Conservation (phyloP, 37 sponge, comb jelly and placozoan species). For the Bolinopsis microptera region DNA sequence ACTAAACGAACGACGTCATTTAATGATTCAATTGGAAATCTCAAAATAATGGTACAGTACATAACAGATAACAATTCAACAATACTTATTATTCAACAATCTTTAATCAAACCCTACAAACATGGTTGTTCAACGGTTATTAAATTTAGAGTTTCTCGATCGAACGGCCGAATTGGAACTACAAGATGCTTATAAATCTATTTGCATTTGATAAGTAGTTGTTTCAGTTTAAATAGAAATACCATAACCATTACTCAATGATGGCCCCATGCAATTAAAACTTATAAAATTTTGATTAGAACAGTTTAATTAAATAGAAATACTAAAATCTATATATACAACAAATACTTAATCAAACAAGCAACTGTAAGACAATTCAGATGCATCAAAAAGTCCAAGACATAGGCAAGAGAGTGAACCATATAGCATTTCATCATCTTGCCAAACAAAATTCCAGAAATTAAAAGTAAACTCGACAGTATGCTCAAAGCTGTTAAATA, state of each 20-base stretch:
- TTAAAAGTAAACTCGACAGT: background rate
- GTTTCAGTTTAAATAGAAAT: background rate
- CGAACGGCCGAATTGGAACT: too few relatives aligned
- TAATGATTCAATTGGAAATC: background rate
- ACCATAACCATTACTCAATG: background rate
- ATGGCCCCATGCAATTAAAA: background rate
- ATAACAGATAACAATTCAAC: background rate
- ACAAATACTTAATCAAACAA: background rate
- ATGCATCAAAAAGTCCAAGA: background rate
- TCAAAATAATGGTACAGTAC: background rate
- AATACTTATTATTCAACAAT: background rate
- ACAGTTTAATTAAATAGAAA: background rate
- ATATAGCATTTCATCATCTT: background rate
- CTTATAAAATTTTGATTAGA: background rate
- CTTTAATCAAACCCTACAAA: background rate
- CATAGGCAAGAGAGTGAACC: background rate
- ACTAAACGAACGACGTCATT: background rate
- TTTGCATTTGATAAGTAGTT: too few relatives aligned
- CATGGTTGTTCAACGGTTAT: background rate
- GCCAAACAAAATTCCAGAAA: background rate
- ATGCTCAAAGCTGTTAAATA: background rate
- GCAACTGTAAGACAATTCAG: background rate
- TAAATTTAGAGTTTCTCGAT: too few relatives aligned
- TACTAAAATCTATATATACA: background rate
- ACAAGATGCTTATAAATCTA: too few relatives aligned